Percentiles rank a stretch among this genome's conserved stretches.
phyloP scores from a whole-genome alignment of 1,140 invertebrate genomes.

The Rhopalosiphum maidis region DNA sequence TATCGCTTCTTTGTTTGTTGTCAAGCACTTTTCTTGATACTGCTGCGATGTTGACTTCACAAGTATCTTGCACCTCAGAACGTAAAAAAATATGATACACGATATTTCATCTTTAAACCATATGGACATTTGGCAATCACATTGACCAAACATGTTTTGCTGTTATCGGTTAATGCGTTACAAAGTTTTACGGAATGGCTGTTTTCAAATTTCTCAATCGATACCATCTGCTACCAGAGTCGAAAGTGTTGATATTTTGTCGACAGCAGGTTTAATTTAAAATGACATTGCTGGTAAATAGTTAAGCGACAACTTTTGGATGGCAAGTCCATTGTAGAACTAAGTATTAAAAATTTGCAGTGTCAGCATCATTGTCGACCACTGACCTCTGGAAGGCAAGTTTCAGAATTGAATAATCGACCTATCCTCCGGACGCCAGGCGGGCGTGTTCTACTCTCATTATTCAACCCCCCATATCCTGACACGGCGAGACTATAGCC shows the following conservation, averaged over 20 bases:
- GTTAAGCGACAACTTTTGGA: neutral
- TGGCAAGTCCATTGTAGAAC: neutral
- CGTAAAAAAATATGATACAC: neutral
- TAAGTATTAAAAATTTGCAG: constrained; percentile 28
- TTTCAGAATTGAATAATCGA: constrained; percentile 34
- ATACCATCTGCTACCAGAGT: neutral
- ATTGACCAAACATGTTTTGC: neutral
- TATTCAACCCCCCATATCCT: neutral
- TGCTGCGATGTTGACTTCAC: neutral
- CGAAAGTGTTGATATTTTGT: neutral
- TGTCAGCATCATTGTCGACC: neutral
- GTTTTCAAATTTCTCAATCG: neutral
- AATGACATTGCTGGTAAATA: constrained; percentile 15
- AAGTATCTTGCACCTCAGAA: neutral
- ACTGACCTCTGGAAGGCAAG: neutral
- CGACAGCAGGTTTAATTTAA: constrained; percentile 3
- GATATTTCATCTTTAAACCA: neutral
- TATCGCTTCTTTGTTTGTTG: neutral
- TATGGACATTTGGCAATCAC: neutral
- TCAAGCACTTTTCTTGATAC: neutral
- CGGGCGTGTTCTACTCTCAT: neutral
- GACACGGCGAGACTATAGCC: neutral
- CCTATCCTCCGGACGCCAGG: neutral
- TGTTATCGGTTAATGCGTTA: neutral
- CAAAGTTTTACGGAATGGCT: neutral